Evolutionary conservation across 2,888 invertebrate species (phyloP), one percentile per base, ranked within the genome.

Genomic region (Syrista parreyssii): DNA sequence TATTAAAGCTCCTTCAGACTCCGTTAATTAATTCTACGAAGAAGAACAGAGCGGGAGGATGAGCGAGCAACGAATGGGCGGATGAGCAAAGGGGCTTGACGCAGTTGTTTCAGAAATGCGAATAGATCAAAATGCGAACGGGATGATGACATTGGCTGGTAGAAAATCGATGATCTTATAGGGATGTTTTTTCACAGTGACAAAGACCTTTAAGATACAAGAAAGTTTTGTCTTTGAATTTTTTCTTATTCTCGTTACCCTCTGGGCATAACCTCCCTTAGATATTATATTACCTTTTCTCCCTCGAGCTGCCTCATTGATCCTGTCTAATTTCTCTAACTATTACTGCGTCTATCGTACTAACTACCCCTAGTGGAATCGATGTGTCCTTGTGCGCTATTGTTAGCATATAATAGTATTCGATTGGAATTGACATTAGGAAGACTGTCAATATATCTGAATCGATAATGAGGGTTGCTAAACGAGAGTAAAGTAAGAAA

Each of bases 1-100:
- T 74, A 75, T 77, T 76, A 36, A 74, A 72, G 77, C 79, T 32
- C 31, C 71, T 71, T 33, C 31, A 15, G 71, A 15, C 71, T 33
- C 32, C 31, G 31, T 71, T 71, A 71, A 71, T 71, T 71, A 71
- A 71, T 71, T 71, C 71, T 55, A 55, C 55, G 23, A 55, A 11
- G 71, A 31, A 71, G 71, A 3, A 12, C 31, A 3, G 3, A 30
- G 30, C 6, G 3, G 30, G 3, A 9, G 71, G 12, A 30, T 1
- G 71, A 15, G 69, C 40, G 15, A 55, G 55, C 15, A 23, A 23
- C 23, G 55, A 55, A 15, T 23, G 23, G 55, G 55, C 15, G 55
- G 55, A 55, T 23, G 23, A 23, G 55, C 23, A 23, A 2, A 55
- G 23, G 40, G 15, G 9, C 6, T 23, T 23, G 55, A 40, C 55